Percentiles rank a stretch among this genome's conserved stretches.
These are phyloP conservation scores for Danaus chrysippus DNA, from an alignment of 2,888 invertebrate species.

Conservation along the genomic window DNA sequence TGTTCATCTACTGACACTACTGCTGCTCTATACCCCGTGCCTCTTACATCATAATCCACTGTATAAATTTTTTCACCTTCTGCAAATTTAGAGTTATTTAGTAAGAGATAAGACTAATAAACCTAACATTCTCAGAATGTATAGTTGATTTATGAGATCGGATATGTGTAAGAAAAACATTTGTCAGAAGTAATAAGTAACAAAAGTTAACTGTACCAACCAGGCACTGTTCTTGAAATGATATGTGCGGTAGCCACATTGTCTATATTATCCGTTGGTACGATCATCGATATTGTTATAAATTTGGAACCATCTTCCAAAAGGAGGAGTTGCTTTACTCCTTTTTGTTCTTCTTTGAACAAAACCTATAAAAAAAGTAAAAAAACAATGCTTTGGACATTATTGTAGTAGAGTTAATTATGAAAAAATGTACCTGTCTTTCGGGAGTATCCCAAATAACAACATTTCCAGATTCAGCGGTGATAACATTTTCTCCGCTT, in stretches of 20 bases:
- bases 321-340: constrained; percentile 86
- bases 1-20: constrained; percentile 91
- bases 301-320: constrained; percentile 87
- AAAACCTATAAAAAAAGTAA: constrained; percentile 76
- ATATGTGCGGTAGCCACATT: constrained; percentile 83
- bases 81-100: constrained; percentile 44
- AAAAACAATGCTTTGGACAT: constrained; percentile 3
- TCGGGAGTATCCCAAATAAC: constrained; percentile 88
- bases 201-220: constrained; percentile 53
- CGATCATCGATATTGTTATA: constrained; percentile 85
- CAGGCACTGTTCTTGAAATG: constrained; percentile 85
- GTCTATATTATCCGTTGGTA: constrained; percentile 79
- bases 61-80: constrained; percentile 88
- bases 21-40: constrained; percentile 85
- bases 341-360: constrained; percentile 90
- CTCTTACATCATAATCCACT: constrained; percentile 89
- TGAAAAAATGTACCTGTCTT: constrained; percentile 50
- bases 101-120: neutral
- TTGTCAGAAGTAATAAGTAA: neutral
- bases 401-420: neutral
- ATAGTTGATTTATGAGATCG: no score
- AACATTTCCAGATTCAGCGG: constrained; percentile 95
- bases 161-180: no score
- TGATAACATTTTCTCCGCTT: constrained; percentile 90
- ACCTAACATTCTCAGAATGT: no score